These are phyloP conservation scores for Sylvia atricapilla DNA, from an alignment of 2,113 vertebrate species.

Conservation along the genomic window DNA sequence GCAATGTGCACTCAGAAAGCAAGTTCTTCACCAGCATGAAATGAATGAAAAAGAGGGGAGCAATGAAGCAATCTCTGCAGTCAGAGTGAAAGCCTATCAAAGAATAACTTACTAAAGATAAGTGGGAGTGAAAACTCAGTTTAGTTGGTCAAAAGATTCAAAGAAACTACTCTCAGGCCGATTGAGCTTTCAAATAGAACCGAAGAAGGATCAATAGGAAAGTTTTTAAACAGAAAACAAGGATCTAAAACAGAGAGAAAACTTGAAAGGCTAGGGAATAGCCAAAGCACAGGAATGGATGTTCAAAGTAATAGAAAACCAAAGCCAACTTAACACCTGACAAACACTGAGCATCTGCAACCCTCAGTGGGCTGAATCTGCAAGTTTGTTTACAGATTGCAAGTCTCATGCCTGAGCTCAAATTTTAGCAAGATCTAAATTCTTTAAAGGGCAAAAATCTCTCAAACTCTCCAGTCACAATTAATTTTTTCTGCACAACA, in stretches of 20 bases:
- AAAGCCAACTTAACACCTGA: not conserved
- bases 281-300: not conserved
- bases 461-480: not conserved
- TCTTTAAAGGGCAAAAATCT: not conserved
- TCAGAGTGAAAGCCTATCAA: not conserved
- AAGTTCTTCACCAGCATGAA: not conserved
- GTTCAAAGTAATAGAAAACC: not conserved
- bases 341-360: not conserved
- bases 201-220: not conserved
- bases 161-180: not conserved
- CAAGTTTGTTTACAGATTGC: not conserved
- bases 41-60: not conserved
- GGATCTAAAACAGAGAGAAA: not conserved
- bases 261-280: not conserved
- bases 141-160: not conserved
- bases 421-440: not conserved
- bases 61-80: not conserved
- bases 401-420: not conserved
- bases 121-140: not conserved
- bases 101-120: not conserved
- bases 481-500: fast-evolving
- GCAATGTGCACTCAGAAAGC: not conserved
- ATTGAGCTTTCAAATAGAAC: not conserved
- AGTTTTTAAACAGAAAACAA: not conserved
- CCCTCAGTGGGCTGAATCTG: not conserved